Evolutionary conservation across 1,140 invertebrate genomes (phyloP), one percentile per base, ranked within the genome.

Genomic region (Microvelia longipes): DNA sequence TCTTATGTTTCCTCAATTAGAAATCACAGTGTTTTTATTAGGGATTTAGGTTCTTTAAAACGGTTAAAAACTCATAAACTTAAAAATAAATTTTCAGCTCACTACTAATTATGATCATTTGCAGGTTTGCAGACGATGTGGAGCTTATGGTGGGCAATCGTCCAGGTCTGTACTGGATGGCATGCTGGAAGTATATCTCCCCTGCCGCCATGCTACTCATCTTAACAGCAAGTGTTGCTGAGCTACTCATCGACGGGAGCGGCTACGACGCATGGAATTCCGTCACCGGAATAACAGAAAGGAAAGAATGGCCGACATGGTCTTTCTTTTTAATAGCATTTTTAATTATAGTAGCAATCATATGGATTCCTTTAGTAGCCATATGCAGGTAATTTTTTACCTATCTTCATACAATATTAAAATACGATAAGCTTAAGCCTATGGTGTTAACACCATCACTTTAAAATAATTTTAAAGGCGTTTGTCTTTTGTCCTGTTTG

Each of bases 171-270:
- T 96, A 94, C 77, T 96, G 93, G 93, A 79, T 93, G 71, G 87
- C 95, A 72, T 96, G 93, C 78, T 96, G 94, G 93, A 93, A 94
- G 76, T 97, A 94, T 75, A 78, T 96, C 13, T 94, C 92, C 28
- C 94, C 94, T 0, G 77, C 89, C 68, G 92, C 93, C 1, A 97
- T 97, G 94, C 78, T 94, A 25, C 87, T 89, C 70, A 94, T 97
- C 74, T 80, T 97, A 13, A 80, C 88, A 27, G 89, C 93, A 0
- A 94, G 92, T 35, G 87, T 96, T 75, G 82, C 89, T 63, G 90
- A 96, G 76, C 88, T 94, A 68, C 81, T 88, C 0, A 84, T 86
- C 0, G 87, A 91, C 72, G 92, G 92, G 0, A 91, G 90, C 27
- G 88, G 87, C n/a, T 94, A 96, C 79, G 86, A 88, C 29, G 92